Evolutionary conservation across 2,888 invertebrate species (phyloP), one percentile per base, ranked within the genome.

Genomic region (Phyllotreta cruciferae): DNA sequence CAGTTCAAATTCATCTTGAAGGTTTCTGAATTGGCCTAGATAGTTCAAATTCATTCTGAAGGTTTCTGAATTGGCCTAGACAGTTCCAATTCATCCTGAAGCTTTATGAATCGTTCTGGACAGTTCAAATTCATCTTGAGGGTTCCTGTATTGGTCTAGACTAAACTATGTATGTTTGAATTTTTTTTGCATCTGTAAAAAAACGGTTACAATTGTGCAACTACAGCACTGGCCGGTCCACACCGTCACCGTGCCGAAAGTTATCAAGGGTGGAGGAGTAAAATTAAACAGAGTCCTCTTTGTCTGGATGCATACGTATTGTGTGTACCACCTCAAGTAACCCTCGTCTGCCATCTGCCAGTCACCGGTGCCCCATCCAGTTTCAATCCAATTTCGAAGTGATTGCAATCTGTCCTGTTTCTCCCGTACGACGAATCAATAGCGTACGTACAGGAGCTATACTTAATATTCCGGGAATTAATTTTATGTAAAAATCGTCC

Each of bases 281-380:
- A 74, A 76, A 78, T 77, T 77, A 77, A 77, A 76, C 73, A 74
- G 24, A 24, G 70, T 68, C 73, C 73, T 76, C 78, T 79, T 81
- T 81, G 81, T 81, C 77, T 79, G 76, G 74, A 79, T 80, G 80
- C 79, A 80, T 74, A 79, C 78, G 81, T 78, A 81, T 81, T 81
- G 80, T 80, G 52, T 60, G 74, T 75, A 73, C 75, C 76, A 80
- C 80, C 79, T 81, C 79, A 80, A 81, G 80, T 80, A 76, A 79
- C 79, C 80, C 80, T 79, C 78, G 77, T 78, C 79, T 79, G 78
- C 81, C 81, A 81, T 80, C 80, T 80, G 80, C 79, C 80, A 79
- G 79, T 80, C 78, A 79, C 77, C 76, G 78, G 77, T 75, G 63
- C 66, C 65, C 70, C 72, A 65, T 70, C 74, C 74, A 73, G 72